Conservation (phyloP, 2,888 invertebrate genomes). For the Tachina grossa region DNA sequence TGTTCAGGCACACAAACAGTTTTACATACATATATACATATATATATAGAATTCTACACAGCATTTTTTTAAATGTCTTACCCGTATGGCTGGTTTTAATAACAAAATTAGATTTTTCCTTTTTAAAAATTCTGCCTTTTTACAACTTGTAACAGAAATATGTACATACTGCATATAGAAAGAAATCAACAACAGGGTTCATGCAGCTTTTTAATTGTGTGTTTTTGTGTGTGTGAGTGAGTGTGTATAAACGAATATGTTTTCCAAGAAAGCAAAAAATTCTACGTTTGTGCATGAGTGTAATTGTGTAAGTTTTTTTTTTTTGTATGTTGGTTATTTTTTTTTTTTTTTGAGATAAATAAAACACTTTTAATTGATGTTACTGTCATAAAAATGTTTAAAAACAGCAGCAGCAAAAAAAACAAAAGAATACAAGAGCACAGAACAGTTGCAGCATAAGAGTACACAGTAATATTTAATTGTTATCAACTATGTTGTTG, state of each 20-base stretch:
- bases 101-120: constrained; percentile 66
- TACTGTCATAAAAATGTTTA: constrained; percentile 76
- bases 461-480: constrained; percentile 68
- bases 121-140: neutral
- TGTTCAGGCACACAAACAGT: neutral
- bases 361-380: constrained; percentile 79
- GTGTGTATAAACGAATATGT: neutral
- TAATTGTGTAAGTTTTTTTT: neutral
- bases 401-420: constrained; percentile 38
- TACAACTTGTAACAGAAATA: constrained; percentile 19
- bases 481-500: constrained; percentile 70
- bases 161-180: neutral
- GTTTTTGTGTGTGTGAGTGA: neutral
- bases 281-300: neutral
- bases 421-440: neutral
- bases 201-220: neutral
- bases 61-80: constrained; percentile 14
- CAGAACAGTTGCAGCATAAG: neutral
- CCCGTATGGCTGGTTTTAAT: constrained; percentile 57
- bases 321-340: constrained; percentile 24
- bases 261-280: neutral
- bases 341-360: constrained; percentile 64
- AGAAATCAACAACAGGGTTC: neutral
- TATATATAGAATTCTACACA: neutral
- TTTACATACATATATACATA: neutral